phyloP scores from a whole-genome alignment of 30 jellyfish, hydroid and myxozoan genomes.

The Chrysaora quinquecirrha region DNA sequence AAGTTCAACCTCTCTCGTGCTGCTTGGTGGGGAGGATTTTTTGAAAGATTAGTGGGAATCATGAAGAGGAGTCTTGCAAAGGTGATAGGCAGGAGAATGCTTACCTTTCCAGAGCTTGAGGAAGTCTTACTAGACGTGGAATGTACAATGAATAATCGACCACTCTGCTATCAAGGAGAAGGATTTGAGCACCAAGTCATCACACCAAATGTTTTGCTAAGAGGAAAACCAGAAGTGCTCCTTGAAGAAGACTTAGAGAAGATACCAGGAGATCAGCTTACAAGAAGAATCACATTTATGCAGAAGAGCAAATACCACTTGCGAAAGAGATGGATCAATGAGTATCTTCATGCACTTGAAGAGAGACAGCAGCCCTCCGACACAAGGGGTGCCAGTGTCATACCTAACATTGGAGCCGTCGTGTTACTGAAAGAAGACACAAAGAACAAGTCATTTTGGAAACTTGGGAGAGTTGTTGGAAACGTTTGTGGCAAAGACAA shows the following conservation, averaged over 20 bases:
- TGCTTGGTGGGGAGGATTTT: constrained; percentile 73
- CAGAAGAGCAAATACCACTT: constrained; percentile 27
- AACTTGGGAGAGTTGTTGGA: constrained; percentile 44
- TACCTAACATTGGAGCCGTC: constrained; percentile 37
- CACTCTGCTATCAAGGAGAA: constrained; percentile 59
- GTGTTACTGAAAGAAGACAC: constrained; percentile 62
- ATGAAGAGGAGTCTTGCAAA: constrained; percentile 53
- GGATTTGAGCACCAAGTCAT: constrained; percentile 36
- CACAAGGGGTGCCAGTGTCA: background rate
- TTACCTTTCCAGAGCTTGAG: constrained; percentile 47
- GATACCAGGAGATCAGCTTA: no score
- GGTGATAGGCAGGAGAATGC: constrained; percentile 30
- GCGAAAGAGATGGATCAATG: constrained; percentile 45
- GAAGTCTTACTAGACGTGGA: constrained; percentile 53
- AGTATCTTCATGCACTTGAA: constrained; percentile 58
- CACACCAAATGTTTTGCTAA: constrained; percentile 35
- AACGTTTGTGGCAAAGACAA: constrained; percentile 40
- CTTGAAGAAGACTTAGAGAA: constrained; percentile 44
- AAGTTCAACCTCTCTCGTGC: constrained; percentile 52
- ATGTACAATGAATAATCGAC: constrained; percentile 58
- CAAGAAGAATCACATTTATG: background rate
- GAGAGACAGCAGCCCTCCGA: constrained; percentile 19
- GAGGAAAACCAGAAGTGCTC: constrained; percentile 18
- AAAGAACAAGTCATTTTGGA: constrained; percentile 38
- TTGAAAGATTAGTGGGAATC: constrained; percentile 50